A percentile compares a stretch with the other conserved stretches of the same genome.
These are phyloP conservation scores for Datnioides undecimradiatus DNA, from an alignment of 2,113 vertebrate species.

Conservation along the genomic window DNA sequence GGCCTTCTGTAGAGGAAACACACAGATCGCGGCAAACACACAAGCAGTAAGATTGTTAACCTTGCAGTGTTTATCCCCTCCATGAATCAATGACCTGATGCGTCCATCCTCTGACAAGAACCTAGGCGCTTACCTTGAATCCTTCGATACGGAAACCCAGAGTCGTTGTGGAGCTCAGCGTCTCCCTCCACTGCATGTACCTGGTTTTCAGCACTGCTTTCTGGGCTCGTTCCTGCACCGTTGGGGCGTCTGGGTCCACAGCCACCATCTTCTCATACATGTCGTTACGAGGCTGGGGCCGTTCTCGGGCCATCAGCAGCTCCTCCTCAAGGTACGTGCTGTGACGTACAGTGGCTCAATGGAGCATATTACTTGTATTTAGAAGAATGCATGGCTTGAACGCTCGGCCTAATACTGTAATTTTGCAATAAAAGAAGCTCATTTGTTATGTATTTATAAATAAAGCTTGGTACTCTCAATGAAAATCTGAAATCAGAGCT, in stretches of 20 bases:
- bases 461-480: neutral
- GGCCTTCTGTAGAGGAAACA: conserved; percentile 80
- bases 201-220: conserved; percentile 87
- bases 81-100: neutral
- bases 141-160: conserved; percentile 92
- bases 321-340: conserved; percentile 90
- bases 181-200: conserved; percentile 93
- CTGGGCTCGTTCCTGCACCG: conserved; percentile 83
- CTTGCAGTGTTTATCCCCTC: too few species aligned
- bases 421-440: neutral
- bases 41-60: too few species aligned
- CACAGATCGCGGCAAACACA: neutral
- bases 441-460: neutral
- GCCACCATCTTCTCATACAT: conserved; percentile 92
- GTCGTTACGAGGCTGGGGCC: conserved; percentile 86
- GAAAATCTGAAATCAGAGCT: neutral
- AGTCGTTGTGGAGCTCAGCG: conserved; percentile 88
- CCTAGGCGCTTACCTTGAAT: conserved; percentile 81
- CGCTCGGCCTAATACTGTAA: neutral
- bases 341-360: neutral
- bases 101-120: neutral
- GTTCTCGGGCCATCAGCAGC: conserved; percentile 83
- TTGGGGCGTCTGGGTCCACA: conserved; percentile 87
- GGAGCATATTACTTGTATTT: neutral
- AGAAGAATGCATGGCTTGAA: too few species aligned